These are phyloP conservation scores for Pachyrhynchus sulphureomaculatus DNA, from an alignment of 1,140 invertebrate genomes.

Conservation along the genomic window DNA sequence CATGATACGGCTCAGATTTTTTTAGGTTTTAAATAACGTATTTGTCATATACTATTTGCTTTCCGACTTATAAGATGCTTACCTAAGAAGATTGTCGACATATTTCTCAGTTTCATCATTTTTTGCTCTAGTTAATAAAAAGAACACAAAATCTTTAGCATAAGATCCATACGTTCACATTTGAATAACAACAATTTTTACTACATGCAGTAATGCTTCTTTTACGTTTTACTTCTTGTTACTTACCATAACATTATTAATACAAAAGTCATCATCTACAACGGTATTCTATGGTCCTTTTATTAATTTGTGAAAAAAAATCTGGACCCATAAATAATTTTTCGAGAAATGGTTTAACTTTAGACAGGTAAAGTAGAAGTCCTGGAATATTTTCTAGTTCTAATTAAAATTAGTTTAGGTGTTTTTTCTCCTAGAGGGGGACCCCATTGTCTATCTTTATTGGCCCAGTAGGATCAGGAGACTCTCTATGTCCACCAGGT, in stretches of 20 bases:
- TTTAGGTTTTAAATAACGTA: too few species aligned
- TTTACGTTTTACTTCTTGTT: constrained; percentile 36
- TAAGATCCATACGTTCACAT: constrained; percentile 57
- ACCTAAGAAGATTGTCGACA: constrained; percentile 52
- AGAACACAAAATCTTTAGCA: constrained; percentile 59
- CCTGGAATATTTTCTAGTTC: not conserved
- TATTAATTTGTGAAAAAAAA: not conserved
- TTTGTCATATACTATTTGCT: too few species aligned
- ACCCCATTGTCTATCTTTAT: not conserved
- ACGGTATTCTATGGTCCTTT: constrained; percentile 55
- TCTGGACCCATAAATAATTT: not conserved
- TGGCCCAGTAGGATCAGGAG: too few species aligned
- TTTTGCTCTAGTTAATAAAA: constrained; percentile 57
- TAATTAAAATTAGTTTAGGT: not conserved
- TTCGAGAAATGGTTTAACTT: not conserved
- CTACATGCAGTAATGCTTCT: constrained; percentile 49
- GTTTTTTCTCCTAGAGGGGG: not conserved
- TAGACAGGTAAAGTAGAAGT: not conserved
- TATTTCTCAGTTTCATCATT: constrained; percentile 48
- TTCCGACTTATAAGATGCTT: too few species aligned
- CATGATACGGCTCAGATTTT: too few species aligned
- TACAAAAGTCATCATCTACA: constrained; percentile 63
- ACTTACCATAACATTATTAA: constrained; percentile 60
- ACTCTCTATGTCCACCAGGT: too few species aligned
- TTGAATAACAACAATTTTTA: constrained; percentile 67